phyloP scores from a whole-genome alignment of 2,888 invertebrate genomes.

The Seira ritae region DNA sequence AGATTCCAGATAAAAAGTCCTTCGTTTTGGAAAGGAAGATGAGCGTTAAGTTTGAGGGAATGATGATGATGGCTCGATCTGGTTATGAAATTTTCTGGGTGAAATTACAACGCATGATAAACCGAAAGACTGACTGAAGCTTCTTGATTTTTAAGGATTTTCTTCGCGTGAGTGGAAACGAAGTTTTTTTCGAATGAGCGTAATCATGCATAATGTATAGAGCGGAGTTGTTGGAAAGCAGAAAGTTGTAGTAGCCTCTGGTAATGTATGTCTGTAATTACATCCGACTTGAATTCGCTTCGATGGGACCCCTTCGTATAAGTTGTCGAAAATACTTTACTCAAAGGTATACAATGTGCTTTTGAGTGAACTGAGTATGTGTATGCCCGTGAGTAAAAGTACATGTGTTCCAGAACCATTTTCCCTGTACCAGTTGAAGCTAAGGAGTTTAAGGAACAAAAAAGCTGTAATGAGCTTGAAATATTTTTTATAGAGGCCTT shows the following conservation, averaged over 20 bases:
- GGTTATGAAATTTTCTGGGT: background rate
- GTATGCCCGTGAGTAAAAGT: constrained; percentile 15
- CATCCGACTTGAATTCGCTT: background rate
- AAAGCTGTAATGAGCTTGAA: constrained; percentile 29
- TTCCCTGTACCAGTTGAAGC: too few relatives aligned
- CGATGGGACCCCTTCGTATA: too few relatives aligned
- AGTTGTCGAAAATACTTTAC: too few relatives aligned
- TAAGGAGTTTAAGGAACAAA: constrained; percentile 23
- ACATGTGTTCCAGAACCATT: background rate
- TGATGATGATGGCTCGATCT: background rate
- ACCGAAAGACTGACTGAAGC: background rate
- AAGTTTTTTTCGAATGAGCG: background rate
- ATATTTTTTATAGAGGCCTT: background rate
- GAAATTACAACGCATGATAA: too few relatives aligned
- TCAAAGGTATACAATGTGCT: too few relatives aligned
- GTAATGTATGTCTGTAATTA: constrained; percentile 11
- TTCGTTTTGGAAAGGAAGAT: background rate
- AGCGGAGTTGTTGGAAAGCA: background rate
- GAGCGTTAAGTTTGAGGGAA: background rate
- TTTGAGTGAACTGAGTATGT: too few relatives aligned
- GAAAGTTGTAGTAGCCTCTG: background rate
- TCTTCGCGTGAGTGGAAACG: background rate
- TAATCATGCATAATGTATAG: background rate
- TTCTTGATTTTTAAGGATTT: background rate
- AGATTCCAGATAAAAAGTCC: background rate